phyloP scores from a whole-genome alignment of 2,113 vertebrate species.

The Heterotis niloticus region DNA sequence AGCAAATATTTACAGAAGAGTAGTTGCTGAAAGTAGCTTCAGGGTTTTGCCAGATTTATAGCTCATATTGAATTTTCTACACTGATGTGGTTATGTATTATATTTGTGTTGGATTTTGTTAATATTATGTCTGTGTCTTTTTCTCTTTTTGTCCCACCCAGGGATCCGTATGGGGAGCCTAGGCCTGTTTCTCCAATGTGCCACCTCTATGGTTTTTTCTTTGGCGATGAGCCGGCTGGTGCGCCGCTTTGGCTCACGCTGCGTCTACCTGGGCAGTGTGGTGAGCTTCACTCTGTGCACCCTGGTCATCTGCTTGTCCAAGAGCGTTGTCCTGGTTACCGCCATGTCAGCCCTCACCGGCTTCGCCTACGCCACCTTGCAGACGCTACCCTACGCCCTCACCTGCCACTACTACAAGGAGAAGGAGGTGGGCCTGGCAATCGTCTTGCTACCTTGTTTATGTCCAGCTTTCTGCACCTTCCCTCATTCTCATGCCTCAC shows the following conservation, averaged over 20 bases:
- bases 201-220: slow-evolving; percentile 72
- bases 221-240: slow-evolving; percentile 66
- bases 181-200: slow-evolving; percentile 71
- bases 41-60: not conserved
- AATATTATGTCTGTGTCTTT: no score
- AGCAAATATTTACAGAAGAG: no score
- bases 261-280: slow-evolving; percentile 70
- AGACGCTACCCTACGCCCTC: slow-evolving; percentile 71
- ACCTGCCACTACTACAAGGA: slow-evolving; percentile 74
- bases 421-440: slow-evolving; percentile 53
- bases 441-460: no score
- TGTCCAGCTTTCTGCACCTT: not conserved
- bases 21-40: no score
- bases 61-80: not conserved
- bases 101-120: not conserved
- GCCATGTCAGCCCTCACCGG: slow-evolving; percentile 60
- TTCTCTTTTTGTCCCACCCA: slow-evolving; percentile 38
- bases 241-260: slow-evolving; percentile 57
- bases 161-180: slow-evolving; percentile 73
- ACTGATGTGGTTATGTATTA: no score
- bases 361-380: slow-evolving; percentile 68
- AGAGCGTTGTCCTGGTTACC: slow-evolving; percentile 32
- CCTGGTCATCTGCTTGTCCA: slow-evolving; percentile 38
- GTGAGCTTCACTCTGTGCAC: slow-evolving; percentile 60
- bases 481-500: not conserved